Base-by-base conservation (phyloP, 2,113 vertebrate species). In the Zosterops japonicus region DNA sequence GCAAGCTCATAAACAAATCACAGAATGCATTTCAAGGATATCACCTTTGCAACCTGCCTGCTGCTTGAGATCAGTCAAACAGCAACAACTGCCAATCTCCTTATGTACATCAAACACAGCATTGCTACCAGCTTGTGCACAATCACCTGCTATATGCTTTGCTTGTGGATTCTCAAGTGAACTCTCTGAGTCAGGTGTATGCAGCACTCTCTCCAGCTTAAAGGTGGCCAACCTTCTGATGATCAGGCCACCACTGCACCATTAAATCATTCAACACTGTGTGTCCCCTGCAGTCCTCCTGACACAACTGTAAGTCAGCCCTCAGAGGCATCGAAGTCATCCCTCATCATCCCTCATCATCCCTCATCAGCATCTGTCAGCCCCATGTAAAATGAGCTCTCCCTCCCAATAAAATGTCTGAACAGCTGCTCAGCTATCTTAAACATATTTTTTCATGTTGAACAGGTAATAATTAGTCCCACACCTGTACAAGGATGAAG, bases 61-160 rank as follows among this genome's bases (percentile, higher is more conserved):
- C 44, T 78, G n/a, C 36, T 82, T 35, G 35, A 82, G 16, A 36
- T 76, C 49, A 83, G 27, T 33, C 72, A 47, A 3, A 14, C 44
- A 49, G 78, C 63, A 82, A 11, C 17, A 67, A 3, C 31, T 53
- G 36, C 29, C 63, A 71, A 2, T 12, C 25, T 74, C 28, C 75
- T 56, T 11, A 4, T 0, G 1, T 6, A 35, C 31, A 49, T 0
- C 1, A 2, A 87, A 6, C 71, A 41, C 14, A 42, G 1, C 23
- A 6, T 1, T 74, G 47, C 65, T 50, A 5, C 36, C 23, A 53
- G 16, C 19, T 44, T 12, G 5, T 36, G 64, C 49, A 41, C 15
- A 2, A 35, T 27, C 0, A 0, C 31, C 39, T 47, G 25, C 16
- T 44, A 86, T 28, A 49, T 49, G 8, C n/a, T 87, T 47, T 76